Evolutionary conservation across 2,797 vertebrate species (phyloP), one percentile per base, ranked within the genome.

Genomic region (Lepus townsendii): DNA sequence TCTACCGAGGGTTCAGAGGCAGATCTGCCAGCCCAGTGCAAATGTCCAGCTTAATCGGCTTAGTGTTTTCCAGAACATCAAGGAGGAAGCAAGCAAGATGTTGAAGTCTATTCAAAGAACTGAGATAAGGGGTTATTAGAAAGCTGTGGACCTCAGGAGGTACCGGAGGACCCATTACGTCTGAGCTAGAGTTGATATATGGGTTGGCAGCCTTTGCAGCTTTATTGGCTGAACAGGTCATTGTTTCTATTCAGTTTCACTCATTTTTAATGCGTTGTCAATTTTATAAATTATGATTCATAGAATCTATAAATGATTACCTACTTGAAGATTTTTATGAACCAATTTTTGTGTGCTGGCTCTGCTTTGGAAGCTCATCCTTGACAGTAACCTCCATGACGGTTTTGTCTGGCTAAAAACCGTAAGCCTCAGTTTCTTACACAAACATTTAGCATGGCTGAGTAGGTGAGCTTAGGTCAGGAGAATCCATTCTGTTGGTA

Each of bases 141-240:
- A 68, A 91, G 27, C 65, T 95, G 42, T 94, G 99, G 99, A 94
- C 98, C 98, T 60, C 98, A 99, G 96, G 98, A 88, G 78, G 54
- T 99, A 92, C 97, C 99, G 83, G 98, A 96, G 93, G 98, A 99
- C 92, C 99, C 16, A 98, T 99, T 73, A 98, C 97, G 71, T 98
- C 98, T 0, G 98, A 98, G 26, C 98, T 98, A 24, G 98, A 98
- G 91, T 99, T 99, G 2, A 98, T 98, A 14, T 98, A 99, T 84
- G 98, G 98, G 26, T 99, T 98, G 92, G 99, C 99, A 50, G 99
- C 98, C 93, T 98, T 99, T 62, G 98, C 98, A 5, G 99, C 99
- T 0, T 98, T 99, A 47, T 98, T 99, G 16, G 98, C 99, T 3
- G 98, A 99, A 69, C 98, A 99, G 98, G 99, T 99, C 97, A 94